Evolutionary conservation across 1,140 invertebrate genomes (phyloP).

Genomic region (Drosophila melanogaster): DNA sequence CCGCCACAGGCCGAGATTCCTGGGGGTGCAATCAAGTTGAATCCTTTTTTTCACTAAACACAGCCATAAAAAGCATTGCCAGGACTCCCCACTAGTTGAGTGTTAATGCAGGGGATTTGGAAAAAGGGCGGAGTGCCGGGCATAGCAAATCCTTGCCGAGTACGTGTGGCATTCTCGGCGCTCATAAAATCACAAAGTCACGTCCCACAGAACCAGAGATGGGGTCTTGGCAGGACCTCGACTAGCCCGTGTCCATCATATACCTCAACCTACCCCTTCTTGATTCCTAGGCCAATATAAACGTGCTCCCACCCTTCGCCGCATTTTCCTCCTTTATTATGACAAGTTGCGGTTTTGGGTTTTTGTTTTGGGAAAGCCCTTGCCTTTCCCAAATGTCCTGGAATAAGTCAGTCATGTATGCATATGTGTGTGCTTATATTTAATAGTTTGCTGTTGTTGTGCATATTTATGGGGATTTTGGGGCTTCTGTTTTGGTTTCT

Average conservation of each 20-base stretch:
- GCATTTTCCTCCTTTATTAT: constrained; percentile 65
- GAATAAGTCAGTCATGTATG: constrained; percentile 52
- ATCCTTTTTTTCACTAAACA: constrained; percentile 81
- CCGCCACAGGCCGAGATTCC: constrained; percentile 23
- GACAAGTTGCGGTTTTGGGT: constrained; percentile 74
- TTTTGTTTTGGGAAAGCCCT: constrained; percentile 28
- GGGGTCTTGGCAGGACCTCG: constrained; percentile 38
- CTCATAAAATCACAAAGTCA: constrained; percentile 82
- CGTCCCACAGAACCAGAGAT: constrained; percentile 41
- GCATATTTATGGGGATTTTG: constrained; percentile 64
- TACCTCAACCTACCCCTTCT: constrained; percentile 16
- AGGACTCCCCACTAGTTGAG: constrained; percentile 66
- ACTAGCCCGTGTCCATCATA: constrained; percentile 67
- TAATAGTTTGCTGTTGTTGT: constrained; percentile 73
- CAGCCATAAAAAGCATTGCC: constrained; percentile 74
- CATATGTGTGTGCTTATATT: constrained; percentile 61
- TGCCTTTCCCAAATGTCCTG: constrained; percentile 43
- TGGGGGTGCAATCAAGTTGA: constrained; percentile 66
- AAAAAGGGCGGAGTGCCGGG: not conserved
- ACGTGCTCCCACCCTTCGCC: constrained; percentile 47
- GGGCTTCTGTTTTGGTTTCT: constrained; percentile 1
- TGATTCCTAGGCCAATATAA: constrained; percentile 55
- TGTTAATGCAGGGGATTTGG: constrained; percentile 67
- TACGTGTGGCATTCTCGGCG: constrained; percentile 74
- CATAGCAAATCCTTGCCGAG: constrained; percentile 54